phyloP scores from a whole-genome alignment of 1,140 invertebrate genomes.

The Stegodyphus mimosarum region DNA sequence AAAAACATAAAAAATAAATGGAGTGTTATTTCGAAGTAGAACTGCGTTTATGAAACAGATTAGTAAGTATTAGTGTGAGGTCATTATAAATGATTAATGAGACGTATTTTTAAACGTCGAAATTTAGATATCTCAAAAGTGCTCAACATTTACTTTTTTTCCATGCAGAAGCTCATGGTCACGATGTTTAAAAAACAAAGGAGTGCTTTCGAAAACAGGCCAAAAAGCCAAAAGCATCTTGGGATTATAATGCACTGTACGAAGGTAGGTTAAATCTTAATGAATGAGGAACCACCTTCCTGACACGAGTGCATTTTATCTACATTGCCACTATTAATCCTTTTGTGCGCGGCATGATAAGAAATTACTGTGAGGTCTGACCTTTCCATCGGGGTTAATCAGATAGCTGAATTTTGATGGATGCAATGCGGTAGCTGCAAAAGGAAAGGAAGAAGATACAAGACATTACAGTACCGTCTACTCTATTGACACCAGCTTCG shows the following conservation, averaged over 20 bases:
- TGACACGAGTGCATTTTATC: slow-evolving; percentile 40
- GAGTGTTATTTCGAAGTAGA: not conserved
- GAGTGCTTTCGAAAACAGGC: slow-evolving; percentile 21
- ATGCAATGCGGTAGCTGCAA: slow-evolving; percentile 28
- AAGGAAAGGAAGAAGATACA: not conserved
- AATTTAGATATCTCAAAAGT: slow-evolving; percentile 21
- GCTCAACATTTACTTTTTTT: not conserved
- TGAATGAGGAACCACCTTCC: slow-evolving; percentile 42
- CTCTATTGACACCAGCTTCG: not conserved
- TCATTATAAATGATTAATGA: not conserved
- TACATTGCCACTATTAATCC: slow-evolving; percentile 44
- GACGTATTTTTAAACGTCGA: not conserved
- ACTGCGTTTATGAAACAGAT: not conserved
- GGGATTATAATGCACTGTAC: slow-evolving; percentile 2
- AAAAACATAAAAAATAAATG: not conserved
- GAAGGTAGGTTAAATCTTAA: slow-evolving; percentile 25
- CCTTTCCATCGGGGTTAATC: slow-evolving; percentile 21
- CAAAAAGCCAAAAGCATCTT: slow-evolving; percentile 6
- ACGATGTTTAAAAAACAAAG: slow-evolving; percentile 2
- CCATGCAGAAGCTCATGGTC: slow-evolving; percentile 36
- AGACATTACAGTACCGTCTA: slow-evolving; percentile 7
- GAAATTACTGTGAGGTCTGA: slow-evolving; percentile 36
- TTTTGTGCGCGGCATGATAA: slow-evolving; percentile 25
- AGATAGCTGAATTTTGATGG: slow-evolving; percentile 19
- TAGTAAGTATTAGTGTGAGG: not conserved